Conservation (phyloP, 2,113 vertebrate genomes). For the Hystrix cristata region DNA sequence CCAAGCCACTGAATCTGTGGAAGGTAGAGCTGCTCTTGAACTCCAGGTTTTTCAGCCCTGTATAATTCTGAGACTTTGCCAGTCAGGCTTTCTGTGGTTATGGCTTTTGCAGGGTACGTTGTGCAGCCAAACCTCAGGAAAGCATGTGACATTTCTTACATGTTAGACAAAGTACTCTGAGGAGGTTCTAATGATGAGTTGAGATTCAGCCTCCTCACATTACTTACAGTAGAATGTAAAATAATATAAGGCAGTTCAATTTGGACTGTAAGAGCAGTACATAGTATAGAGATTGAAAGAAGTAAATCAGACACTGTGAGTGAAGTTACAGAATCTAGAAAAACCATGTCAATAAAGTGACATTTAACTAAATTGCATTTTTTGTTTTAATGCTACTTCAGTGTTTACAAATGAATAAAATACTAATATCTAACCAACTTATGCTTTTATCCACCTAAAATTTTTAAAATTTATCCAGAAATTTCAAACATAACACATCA, state of each 20-base stretch:
- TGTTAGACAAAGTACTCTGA: not conserved
- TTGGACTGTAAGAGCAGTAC: conserved; percentile 31
- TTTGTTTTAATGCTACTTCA: conserved; percentile 31
- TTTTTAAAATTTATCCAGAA: not conserved
- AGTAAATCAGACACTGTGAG: not conserved
- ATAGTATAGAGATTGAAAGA: not conserved
- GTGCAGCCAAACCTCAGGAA: not conserved
- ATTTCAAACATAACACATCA: not conserved
- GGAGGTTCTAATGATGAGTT: not conserved
- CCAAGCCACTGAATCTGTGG: not conserved
- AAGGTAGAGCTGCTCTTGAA: not conserved
- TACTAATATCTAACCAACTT: not conserved
- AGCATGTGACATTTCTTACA: conserved; percentile 37
- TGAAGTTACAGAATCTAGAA: not conserved
- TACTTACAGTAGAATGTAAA: conserved; percentile 24
- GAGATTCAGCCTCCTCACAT: not conserved
- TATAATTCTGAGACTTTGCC: not conserved
- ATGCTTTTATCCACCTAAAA: conserved; percentile 1
- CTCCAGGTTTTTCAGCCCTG: not conserved
- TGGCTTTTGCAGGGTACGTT: not conserved
- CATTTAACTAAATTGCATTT: conserved; percentile 47
- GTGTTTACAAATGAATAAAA: conserved; percentile 33
- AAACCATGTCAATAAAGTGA: not conserved
- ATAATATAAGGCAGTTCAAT: not conserved
- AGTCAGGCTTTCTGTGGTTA: not conserved